Percentiles rank a stretch among this genome's conserved stretches.
Conservation (phyloP, 2,113 vertebrate species). For the Chamaea fasciata region DNA sequence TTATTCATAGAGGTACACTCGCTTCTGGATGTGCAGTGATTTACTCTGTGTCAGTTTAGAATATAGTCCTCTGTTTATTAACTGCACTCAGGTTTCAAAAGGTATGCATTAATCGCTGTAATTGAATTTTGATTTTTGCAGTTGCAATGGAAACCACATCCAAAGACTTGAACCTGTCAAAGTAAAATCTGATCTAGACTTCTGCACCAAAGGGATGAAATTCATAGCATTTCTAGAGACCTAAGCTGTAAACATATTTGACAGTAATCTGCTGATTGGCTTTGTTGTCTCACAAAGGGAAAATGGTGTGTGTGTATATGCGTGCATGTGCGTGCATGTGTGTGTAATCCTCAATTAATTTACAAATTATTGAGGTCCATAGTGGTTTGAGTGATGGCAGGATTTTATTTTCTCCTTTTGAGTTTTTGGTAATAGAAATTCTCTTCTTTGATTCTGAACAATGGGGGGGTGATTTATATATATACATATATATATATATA, state of each 20-base stretch:
- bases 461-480: neutral
- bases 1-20: neutral
- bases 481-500: neutral
- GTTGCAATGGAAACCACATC: slow-evolving; percentile 14
- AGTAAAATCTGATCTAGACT: slow-evolving; percentile 46
- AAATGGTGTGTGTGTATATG: neutral
- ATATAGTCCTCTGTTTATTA: slow-evolving; percentile 18
- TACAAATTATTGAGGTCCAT: slow-evolving; percentile 47
- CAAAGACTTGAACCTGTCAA: slow-evolving; percentile 41
- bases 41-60: neutral
- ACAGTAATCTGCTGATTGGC: slow-evolving; percentile 56
- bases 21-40: neutral
- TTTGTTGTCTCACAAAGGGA: slow-evolving; percentile 44
- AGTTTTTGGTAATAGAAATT: neutral
- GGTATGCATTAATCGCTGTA: neutral
- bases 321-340: rapidly evolving
- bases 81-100: slow-evolving; percentile 6
- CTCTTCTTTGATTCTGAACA: neutral
- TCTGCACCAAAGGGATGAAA: slow-evolving; percentile 35
- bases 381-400: slow-evolving; percentile 7
- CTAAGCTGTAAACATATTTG: slow-evolving; percentile 39
- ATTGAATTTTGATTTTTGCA: slow-evolving; percentile 13
- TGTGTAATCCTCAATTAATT: slow-evolving; percentile 64
- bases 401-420: slow-evolving; percentile 19
- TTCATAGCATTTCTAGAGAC: slow-evolving; percentile 34